These are phyloP conservation scores for Ictalurus furcatus DNA, from an alignment of 2,113 vertebrate genomes.

Conservation along the genomic window DNA sequence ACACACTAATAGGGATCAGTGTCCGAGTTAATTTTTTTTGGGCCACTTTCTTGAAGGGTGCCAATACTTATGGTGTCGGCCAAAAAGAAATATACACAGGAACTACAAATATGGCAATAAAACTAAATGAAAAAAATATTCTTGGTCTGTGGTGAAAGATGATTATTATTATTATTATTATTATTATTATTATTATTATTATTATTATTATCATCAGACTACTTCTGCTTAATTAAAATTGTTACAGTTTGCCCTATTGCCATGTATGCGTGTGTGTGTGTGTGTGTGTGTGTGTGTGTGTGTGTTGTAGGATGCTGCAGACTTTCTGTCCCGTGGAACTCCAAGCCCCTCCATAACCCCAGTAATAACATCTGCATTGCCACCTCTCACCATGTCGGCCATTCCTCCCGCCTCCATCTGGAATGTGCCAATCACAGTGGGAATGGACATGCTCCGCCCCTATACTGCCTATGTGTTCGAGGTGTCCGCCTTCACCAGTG, in stretches of 20 bases:
- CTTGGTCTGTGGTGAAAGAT: not conserved
- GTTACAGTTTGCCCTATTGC: not conserved
- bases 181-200: not conserved
- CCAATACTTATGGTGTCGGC: not conserved
- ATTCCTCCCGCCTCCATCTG: conserved; percentile 81
- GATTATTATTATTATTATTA: not conserved
- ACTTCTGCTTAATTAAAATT: no score
- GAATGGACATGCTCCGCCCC: conserved; percentile 83
- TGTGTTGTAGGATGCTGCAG: conserved; percentile 82
- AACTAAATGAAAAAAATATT: not conserved
- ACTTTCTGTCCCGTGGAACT: conserved; percentile 89
- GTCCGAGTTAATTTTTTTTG: not conserved
- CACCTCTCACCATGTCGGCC: conserved; percentile 64
- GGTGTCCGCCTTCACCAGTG: conserved; percentile 93
- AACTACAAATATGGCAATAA: not conserved
- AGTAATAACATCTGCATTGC: conserved; percentile 60
- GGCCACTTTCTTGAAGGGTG: no score
- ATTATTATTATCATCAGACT: not conserved
- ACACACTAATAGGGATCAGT: not conserved
- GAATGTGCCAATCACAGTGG: conserved; percentile 87
- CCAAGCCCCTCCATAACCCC: conserved; percentile 81
- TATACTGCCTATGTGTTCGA: conserved; percentile 95
- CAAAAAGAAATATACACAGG: no score
- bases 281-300: conserved; percentile 39
- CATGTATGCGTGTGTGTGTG: conserved; percentile 44